phyloP scores from a whole-genome alignment of 2,888 invertebrate species.

The Troides helena region DNA sequence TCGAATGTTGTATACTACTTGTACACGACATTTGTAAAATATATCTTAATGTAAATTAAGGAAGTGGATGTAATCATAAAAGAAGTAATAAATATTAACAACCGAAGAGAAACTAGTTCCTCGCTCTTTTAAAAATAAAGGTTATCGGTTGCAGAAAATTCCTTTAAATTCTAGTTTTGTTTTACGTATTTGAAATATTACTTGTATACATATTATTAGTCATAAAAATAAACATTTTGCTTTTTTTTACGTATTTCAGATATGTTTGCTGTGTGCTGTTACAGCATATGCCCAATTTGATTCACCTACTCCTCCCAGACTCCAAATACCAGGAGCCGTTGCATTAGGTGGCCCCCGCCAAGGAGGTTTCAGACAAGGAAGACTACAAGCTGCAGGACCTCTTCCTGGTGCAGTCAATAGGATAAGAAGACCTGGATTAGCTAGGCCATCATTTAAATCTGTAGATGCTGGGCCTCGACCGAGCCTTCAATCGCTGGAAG shows the following conservation, averaged over 20 bases:
- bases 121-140: neutral
- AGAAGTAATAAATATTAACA: too few relatives aligned
- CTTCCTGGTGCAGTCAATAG: conserved; percentile 53
- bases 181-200: neutral
- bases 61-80: too few relatives aligned
- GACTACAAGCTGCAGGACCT: conserved; percentile 53
- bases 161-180: neutral
- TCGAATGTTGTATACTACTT: too few relatives aligned
- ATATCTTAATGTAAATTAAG: too few relatives aligned
- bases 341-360: conserved; percentile 61
- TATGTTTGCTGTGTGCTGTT: conserved; percentile 74
- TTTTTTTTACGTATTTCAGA: conserved; percentile 51
- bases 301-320: conserved; percentile 82
- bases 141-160: neutral
- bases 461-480: conserved; percentile 71
- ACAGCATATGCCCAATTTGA: conserved; percentile 78
- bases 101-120: too few relatives aligned
- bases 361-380: conserved; percentile 68
- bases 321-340: conserved; percentile 84
- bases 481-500: conserved; percentile 72
- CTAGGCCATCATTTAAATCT: conserved; percentile 69
- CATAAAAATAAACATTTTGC: neutral
- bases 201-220: neutral
- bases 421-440: conserved; percentile 65
- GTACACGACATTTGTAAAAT: too few relatives aligned